Evolutionary conservation across 2,113 vertebrate genomes (phyloP).

Genomic region (Azemiops feae): DNA sequence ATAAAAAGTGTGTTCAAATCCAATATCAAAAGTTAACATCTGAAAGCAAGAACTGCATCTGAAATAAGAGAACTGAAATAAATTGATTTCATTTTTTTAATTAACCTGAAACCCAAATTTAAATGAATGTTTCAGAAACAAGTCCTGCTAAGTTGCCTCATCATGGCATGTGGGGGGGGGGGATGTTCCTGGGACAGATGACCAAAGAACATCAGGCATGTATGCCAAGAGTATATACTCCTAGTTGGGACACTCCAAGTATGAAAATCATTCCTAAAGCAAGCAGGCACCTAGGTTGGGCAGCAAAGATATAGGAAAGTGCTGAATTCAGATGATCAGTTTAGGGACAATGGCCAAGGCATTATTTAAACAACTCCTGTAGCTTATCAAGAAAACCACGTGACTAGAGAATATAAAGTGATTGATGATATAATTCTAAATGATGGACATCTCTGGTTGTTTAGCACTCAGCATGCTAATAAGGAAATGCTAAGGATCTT

Average conservation of each 20-base stretch:
- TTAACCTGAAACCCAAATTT: neutral
- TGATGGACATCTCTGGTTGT: neutral
- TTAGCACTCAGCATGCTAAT: neutral
- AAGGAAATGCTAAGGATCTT: neutral
- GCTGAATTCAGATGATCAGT: neutral
- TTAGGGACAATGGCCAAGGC: neutral
- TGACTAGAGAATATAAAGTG: neutral
- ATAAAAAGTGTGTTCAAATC: slow-evolving; percentile 65
- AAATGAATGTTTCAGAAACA: neutral
- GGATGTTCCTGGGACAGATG: neutral
- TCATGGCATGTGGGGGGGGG: neutral
- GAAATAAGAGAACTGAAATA: slow-evolving; percentile 47
- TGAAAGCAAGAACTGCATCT: slow-evolving; percentile 93
- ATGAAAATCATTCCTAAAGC: neutral
- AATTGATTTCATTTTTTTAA: neutral
- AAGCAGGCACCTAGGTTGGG: neutral
- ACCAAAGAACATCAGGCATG: neutral
- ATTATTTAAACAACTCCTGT: neutral
- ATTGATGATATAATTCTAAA: neutral
- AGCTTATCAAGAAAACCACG: neutral
- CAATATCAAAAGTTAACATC: slow-evolving; percentile 88
- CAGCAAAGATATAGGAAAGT: neutral
- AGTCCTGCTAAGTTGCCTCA: neutral
- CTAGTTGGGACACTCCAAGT: neutral
- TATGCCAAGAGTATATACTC: neutral